phyloP scores from a whole-genome alignment of 1,140 invertebrate genomes.

The Drosophila rufa region DNA sequence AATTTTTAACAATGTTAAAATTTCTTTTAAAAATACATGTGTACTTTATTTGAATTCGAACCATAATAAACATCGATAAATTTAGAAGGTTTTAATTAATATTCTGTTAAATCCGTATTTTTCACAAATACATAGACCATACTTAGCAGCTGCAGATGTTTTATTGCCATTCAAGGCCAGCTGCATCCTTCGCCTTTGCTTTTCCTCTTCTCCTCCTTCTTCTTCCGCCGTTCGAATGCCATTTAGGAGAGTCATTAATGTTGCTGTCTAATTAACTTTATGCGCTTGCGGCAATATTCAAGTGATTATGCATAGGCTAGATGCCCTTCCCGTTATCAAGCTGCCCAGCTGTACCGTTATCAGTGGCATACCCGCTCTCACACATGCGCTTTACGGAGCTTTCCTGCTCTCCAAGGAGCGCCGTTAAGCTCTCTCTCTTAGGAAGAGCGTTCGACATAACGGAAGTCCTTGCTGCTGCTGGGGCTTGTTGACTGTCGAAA shows the following conservation, averaged over 20 bases:
- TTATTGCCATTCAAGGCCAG: conserved; percentile 59
- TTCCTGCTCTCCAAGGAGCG: conserved; percentile 5
- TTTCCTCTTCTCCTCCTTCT: background rate
- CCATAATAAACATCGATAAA: background rate
- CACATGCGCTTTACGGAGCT: conserved; percentile 56
- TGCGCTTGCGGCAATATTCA: conserved; percentile 64
- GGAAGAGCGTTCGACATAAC: conserved; percentile 9
- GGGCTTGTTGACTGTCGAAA: conserved; percentile 77
- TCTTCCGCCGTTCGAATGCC: conserved; percentile 40
- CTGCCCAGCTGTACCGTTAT: conserved; percentile 76
- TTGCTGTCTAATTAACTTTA: conserved; percentile 72
- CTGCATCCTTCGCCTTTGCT: conserved; percentile 27
- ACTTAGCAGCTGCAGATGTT: conserved; percentile 45
- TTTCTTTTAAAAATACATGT: background rate
- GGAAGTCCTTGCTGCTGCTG: conserved; percentile 66
- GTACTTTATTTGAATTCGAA: background rate
- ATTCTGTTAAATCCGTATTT: background rate
- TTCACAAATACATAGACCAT: conserved; percentile 4
- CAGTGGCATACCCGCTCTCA: conserved; percentile 48
- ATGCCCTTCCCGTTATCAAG: conserved; percentile 65
- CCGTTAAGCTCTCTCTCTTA: conserved; percentile 30
- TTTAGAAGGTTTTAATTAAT: background rate
- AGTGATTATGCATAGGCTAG: conserved; percentile 49
- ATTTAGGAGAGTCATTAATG: conserved; percentile 57
- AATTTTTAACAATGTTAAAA: background rate